phyloP scores from a whole-genome alignment of 2,797 vertebrate genomes.

The Urophycis tenuis region DNA sequence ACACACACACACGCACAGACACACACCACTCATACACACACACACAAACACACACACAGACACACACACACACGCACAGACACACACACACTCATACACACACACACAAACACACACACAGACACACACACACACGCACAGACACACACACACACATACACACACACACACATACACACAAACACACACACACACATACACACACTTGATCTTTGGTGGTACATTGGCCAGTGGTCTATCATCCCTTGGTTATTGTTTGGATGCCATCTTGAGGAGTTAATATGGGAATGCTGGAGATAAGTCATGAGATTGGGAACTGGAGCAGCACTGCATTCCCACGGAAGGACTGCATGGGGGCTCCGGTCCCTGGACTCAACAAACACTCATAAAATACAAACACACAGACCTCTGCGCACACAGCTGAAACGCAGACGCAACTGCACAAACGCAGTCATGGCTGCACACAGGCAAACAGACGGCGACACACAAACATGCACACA shows the following conservation, averaged over 20 bases:
- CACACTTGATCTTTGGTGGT: too few relatives aligned
- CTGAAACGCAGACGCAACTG: slow-evolving; percentile 8
- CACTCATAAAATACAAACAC: slow-evolving; percentile 53
- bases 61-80: neutral
- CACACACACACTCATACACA: slow-evolving; percentile 1
- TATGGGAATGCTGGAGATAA: slow-evolving; percentile 62
- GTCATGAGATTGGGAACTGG: slow-evolving; percentile 64
- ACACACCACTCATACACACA: too few relatives aligned
- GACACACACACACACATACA: slow-evolving; percentile 8
- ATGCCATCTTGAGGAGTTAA: slow-evolving; percentile 12
- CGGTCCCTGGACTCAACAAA: slow-evolving; percentile 64
- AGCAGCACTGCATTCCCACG: slow-evolving; percentile 64
- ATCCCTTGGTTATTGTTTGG: slow-evolving; percentile 30
- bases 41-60: too few relatives aligned
- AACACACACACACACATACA: slow-evolving; percentile 4
- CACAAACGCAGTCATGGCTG: slow-evolving; percentile 20
- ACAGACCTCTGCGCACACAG: slow-evolving; percentile 23
- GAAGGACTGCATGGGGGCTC: slow-evolving; percentile 50
- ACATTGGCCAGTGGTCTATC: too few relatives aligned
- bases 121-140: slow-evolving; percentile 22
- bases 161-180: slow-evolving; percentile 12
- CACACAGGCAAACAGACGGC: slow-evolving; percentile 14
- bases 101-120: neutral
- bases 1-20: slow-evolving; percentile 10
- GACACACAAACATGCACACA: slow-evolving; percentile 12